Base-by-base conservation (phyloP, 2,888 invertebrate species). In the Morpho deidamia region DNA sequence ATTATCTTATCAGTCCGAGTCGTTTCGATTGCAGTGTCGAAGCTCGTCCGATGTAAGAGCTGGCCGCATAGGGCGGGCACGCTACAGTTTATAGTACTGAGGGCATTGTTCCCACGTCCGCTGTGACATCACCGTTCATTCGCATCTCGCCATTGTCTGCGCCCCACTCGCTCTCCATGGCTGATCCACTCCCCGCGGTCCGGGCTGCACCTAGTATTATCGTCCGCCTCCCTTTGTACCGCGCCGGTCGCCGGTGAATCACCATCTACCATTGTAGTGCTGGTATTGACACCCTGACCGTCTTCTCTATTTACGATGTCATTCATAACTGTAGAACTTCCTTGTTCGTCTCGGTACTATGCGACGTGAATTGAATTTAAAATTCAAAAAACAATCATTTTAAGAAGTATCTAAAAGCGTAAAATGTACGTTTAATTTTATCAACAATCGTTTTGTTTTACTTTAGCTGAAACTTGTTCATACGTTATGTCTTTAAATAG, bases 41-140 rank as follows among this genome's bases (percentile, higher is more conserved):
- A 7, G 23, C n/a, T 23, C 23, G 23, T 23, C 23, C 23, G 5
- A 23, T 23, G 23, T 23, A 5, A 23, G 3, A 3, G 23, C 23
- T 23, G 23, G 23, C 8, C 50, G n/a, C n/a, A n/a, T n/a, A n/a
- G n/a, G n/a, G n/a, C n/a, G n/a, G n/a, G n/a, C n/a, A n/a, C n/a
- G 41, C 38, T 46, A 64, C 66, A 64, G 67, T 69, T 80, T 81
- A 78, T 80, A 78, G 78, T 69, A 68, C 54, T 54, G 59, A 56
- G 66, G 65, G 68, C 74, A 75, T 81, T 78, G 79, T 56, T 39
- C 53, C 51, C 56, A 44, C 49, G 44, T 51, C 81, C 81, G 77
- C 68, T 63, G 76, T 80, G 81, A 79, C 79, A 72, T 80, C 80
- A 80, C 74, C 72, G 78, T 79, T 78, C 67, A 72, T 71, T 67